Evolutionary conservation across 2,113 vertebrate genomes (phyloP).

Genomic region (Ranitomeya variabilis): DNA sequence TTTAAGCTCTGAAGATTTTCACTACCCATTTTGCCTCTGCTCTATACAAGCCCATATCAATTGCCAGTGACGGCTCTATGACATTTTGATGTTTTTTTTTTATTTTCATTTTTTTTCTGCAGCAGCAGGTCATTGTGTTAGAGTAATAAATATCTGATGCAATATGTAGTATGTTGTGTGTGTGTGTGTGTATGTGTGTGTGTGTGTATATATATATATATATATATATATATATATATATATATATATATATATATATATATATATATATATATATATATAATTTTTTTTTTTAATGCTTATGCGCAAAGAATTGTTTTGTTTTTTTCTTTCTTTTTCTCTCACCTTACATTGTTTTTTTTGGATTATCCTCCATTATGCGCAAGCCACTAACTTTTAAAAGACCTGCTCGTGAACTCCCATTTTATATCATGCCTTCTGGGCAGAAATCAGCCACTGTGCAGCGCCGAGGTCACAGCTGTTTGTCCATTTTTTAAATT

Average conservation of each 20-base stretch:
- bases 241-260: too few relatives aligned
- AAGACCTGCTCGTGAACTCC: not conserved
- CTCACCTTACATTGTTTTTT: not conserved
- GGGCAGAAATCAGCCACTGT: constrained; percentile 33
- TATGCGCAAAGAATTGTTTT: not conserved
- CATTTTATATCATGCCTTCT: not conserved
- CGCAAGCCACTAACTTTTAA: not conserved
- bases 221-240: too few relatives aligned
- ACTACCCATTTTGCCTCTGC: not conserved
- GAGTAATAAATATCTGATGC: too few relatives aligned
- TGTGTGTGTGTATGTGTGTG: too few relatives aligned
- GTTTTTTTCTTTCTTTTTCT: not conserved
- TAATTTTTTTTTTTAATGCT: too few relatives aligned
- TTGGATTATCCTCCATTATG: not conserved
- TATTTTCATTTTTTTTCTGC: not conserved
- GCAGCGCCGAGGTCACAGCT: constrained; percentile 17
- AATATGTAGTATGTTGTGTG: too few relatives aligned
- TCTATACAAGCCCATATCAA: not conserved
- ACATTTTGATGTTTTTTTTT: not conserved
- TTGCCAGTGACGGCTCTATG: not conserved
- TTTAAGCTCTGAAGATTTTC: not conserved
- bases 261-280: too few relatives aligned
- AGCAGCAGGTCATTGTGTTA: too few relatives aligned
- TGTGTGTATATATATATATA: too few relatives aligned
- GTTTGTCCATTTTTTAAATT: constrained; percentile 33